These are phyloP conservation scores for Drosophila putrida DNA, from an alignment of 2,888 invertebrate genomes.

Conservation along the genomic window DNA sequence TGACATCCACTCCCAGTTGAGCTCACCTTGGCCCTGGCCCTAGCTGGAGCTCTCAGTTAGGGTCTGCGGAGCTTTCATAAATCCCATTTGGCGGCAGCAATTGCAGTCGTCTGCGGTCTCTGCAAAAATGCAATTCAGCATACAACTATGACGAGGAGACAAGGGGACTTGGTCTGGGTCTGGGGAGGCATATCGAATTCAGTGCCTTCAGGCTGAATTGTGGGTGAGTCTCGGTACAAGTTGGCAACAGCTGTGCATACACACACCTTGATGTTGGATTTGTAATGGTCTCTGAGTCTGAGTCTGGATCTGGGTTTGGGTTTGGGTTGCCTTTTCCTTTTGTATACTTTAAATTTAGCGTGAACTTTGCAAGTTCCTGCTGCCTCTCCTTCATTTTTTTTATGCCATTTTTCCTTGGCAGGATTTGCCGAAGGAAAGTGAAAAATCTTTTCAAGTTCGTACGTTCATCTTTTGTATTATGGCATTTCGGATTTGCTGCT, in stretches of 20 bases:
- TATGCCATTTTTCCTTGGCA: slow-evolving; percentile 15
- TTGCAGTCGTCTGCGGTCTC: slow-evolving; percentile 63
- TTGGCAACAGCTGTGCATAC: slow-evolving; percentile 71
- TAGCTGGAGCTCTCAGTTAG: slow-evolving; percentile 2
- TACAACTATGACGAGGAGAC: background rate
- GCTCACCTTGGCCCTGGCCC: slow-evolving; percentile 44
- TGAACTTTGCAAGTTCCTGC: slow-evolving; percentile 50
- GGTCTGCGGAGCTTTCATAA: slow-evolving; percentile 59
- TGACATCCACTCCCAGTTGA: slow-evolving; percentile 19
- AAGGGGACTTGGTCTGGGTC: background rate
- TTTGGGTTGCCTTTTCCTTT: slow-evolving; percentile 27
- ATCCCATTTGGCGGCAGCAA: slow-evolving; percentile 64
- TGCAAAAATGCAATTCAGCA: slow-evolving; percentile 70
- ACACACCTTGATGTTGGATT: slow-evolving; percentile 39
- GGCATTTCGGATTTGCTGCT: slow-evolving; percentile 36
- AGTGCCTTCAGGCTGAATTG: slow-evolving; percentile 43
- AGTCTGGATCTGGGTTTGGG: slow-evolving; percentile 3
- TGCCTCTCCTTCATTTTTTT: background rate
- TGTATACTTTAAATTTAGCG: slow-evolving; percentile 64
- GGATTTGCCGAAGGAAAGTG: slow-evolving; percentile 66
- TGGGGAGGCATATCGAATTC: slow-evolving; percentile 61
- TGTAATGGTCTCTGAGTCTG: slow-evolving; percentile 1
- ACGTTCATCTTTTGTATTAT: slow-evolving; percentile 43
- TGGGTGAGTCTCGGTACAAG: slow-evolving; percentile 39
- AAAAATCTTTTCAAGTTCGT: slow-evolving; percentile 56